Base-by-base conservation (phyloP, 2,888 invertebrate species). In the Siphonodentalium dalli region DNA sequence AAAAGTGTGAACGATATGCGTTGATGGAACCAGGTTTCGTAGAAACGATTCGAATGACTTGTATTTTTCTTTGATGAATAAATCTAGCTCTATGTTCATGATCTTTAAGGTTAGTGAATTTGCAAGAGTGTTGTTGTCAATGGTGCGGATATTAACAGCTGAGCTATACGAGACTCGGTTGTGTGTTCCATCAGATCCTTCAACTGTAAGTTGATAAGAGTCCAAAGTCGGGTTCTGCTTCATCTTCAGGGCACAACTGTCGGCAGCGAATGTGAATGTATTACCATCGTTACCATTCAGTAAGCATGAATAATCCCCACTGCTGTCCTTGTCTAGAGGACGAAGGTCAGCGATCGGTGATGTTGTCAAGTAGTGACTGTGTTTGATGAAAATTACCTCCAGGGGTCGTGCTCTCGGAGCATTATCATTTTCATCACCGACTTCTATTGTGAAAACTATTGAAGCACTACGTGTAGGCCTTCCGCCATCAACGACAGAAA, bases 271-370 rank as follows among this genome's bases (percentile, higher is more conserved):
- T 24, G 66, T 66, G 60, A 85, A 83, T 18, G 77, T 65, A 44
- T 85, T 87, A 15, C 58, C 57, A 38, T 69, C 69, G 7, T 74
- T 74, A 34, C 53, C 35, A 2, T 45, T 43, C 15, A 75, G 58
- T 76, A 88, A 88, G 78, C 96, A 97, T 71, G 86, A 88, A 75
- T 95, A 96, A 72, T 92, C 90, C 3, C 95, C 96, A 45, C 88
- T 87, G n/a, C 87, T 87, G 79, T 97, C 96, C 0, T 89, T 88
- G 84, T 97, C 97, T 74, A 92, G 90, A 0, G 97, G 97, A 81
- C 90, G 91, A 0, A 96, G 90, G 80, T 93, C 88, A 7, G 93
- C 96, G 61, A 97, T 89, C 82, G 89, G 90, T n/a, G 90, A 90
- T 21, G 87, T 78, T 0, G 92, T 90, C 5, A 65, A 63, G 9